phyloP scores from a whole-genome alignment of 2,113 vertebrate species.

The Hydrochoerus hydrochaeris region DNA sequence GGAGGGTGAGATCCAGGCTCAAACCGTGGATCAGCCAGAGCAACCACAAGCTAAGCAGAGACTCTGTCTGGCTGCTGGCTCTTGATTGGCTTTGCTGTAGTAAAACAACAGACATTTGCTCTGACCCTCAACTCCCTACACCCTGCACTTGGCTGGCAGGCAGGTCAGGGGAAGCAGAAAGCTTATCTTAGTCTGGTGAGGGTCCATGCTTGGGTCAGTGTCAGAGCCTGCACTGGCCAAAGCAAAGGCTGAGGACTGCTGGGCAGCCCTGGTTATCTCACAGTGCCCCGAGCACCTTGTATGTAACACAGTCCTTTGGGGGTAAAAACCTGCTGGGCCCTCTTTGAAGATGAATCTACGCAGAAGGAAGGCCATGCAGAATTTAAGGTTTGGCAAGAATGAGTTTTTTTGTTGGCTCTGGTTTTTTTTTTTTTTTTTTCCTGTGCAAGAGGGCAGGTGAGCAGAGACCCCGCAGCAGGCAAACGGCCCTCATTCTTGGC shows the following conservation, averaged over 20 bases:
- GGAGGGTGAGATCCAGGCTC: background rate
- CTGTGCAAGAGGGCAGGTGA: background rate
- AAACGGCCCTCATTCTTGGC: background rate
- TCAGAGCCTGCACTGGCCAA: background rate
- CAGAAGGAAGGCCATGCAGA: background rate
- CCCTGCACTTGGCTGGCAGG: background rate
- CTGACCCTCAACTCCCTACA: background rate
- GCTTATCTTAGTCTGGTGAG: background rate
- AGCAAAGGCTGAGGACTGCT: background rate
- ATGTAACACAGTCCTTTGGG: background rate
- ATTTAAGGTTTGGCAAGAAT: background rate
- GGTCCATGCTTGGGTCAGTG: background rate
- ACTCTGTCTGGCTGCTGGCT: background rate
- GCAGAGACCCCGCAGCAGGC: background rate
- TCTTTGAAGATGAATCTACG: background rate
- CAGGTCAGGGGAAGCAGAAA: background rate
- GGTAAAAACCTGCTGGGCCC: background rate
- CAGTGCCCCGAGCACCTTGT: background rate
- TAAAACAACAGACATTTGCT: background rate
- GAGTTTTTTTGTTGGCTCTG: background rate
- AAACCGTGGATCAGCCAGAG: background rate
- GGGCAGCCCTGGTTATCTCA: rapidly evolving
- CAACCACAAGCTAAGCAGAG: background rate
- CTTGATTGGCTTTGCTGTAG: background rate
- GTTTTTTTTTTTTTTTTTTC: background rate